A percentile compares a stretch with the other conserved stretches of the same genome.
phyloP scores from a whole-genome alignment of 2,113 vertebrate species.

The Pygoscelis adeliae region DNA sequence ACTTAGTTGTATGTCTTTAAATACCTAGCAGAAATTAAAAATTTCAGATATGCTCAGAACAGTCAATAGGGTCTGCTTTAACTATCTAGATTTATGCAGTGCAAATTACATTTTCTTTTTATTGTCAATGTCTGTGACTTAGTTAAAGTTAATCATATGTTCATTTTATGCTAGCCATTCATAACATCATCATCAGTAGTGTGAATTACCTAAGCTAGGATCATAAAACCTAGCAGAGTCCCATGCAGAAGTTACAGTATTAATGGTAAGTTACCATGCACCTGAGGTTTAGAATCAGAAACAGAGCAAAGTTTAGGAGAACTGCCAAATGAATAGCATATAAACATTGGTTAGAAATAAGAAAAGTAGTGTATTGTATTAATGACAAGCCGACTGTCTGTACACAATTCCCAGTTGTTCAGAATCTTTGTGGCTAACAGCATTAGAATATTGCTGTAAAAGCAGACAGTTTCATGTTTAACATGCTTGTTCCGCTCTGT shows the following conservation, averaged over 20 bases:
- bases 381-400: neutral
- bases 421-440: neutral
- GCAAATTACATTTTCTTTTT: constrained; percentile 50
- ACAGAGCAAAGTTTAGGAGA: constrained; percentile 33
- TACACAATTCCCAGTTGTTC: neutral
- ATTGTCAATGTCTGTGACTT: constrained; percentile 45
- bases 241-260: neutral
- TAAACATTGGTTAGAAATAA: constrained; percentile 49
- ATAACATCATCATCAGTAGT: neutral
- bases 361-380: constrained; percentile 19
- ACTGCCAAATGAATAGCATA: neutral
- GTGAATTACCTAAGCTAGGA: constrained; percentile 61
- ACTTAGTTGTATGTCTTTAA: neutral
- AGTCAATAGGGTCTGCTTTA: neutral
- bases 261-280: constrained; percentile 13
- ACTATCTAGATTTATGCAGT: neutral
- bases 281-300: constrained; percentile 59
- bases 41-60: neutral
- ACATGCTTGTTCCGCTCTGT: neutral
- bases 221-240: constrained; percentile 13
- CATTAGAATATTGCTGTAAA: constrained; percentile 1
- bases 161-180: constrained; percentile 44
- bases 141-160: constrained; percentile 56
- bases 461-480: constrained; percentile 17
- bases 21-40: neutral